Evolutionary conservation across 2,113 vertebrate species (phyloP), one percentile per base, ranked within the genome.

Genomic region (Excalfactoria chinensis): DNA sequence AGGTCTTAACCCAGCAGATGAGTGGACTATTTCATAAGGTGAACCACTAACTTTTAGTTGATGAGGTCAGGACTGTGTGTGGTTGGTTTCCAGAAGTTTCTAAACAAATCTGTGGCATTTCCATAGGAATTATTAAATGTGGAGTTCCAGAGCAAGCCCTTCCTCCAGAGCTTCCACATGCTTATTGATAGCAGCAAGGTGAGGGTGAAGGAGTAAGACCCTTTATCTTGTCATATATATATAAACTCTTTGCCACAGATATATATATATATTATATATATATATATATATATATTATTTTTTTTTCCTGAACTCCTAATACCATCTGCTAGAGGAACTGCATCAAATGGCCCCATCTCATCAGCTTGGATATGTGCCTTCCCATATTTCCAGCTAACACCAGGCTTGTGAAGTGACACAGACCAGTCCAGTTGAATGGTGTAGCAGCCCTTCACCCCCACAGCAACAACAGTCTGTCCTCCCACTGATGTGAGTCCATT

Each of bases 161-260:
- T 10, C 16, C 25, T 69, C 35, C 19, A 13, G 6, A 85, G 70
- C 20, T 55, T 76, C 46, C 32, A 73, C 40, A 48, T 63, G 15
- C 11, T 91, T 58, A 30, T 22, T 5, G 22, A 30, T 28, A 73
- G 19, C 13, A 49, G 35, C 26, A 9, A 23, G n/a, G n/a, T 35
- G 34, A 44, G 25, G 26, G 26, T 20, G 17, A 25, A 49, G 28
- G 26, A 44, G 23, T 19, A 77, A 62, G 8, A 34, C 41, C 5
- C 56, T 90, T 41, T 21, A 46, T 37, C 2, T 0, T 1, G 0
- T 26, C 6, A 55, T 11, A 14, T n/a, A n/a, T n/a, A n/a, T n/a
- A n/a, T n/a, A n/a, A n/a, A n/a, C n/a, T n/a, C n/a, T n/a, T n/a
- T n/a, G n/a, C n/a, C n/a, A n/a, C n/a, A n/a, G n/a, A n/a, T n/a